Conservation (phyloP, 2,888 invertebrate species). For the Boloria selene region DNA sequence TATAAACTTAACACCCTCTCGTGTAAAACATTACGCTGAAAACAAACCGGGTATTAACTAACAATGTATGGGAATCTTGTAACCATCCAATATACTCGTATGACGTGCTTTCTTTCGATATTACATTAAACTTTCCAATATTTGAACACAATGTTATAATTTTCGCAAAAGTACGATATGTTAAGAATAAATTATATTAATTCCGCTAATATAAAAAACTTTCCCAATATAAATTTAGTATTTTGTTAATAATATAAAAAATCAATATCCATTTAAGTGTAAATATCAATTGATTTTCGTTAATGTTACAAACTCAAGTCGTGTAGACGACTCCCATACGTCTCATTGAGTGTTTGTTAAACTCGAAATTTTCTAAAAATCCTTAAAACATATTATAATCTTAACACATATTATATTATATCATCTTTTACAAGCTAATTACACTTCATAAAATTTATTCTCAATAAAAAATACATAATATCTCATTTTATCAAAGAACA, state of each 20-base stretch:
- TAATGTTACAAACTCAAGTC: constrained; percentile 7
- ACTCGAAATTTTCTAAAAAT: constrained; percentile 56
- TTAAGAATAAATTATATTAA: constrained; percentile 37
- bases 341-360: constrained; percentile 35
- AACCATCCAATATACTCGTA: constrained; percentile 10
- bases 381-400: constrained; percentile 63
- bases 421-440: constrained; percentile 75
- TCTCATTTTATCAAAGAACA: constrained; percentile 78
- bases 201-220: constrained; percentile 35
- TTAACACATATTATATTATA: constrained; percentile 82
- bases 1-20: constrained; percentile 38
- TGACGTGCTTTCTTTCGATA: constrained; percentile 9
- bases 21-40: constrained; percentile 40
- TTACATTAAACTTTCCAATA: constrained; percentile 14
- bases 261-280: constrained; percentile 21
- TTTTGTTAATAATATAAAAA: constrained; percentile 30
- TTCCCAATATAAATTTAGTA: constrained; percentile 32
- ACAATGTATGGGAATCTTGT: constrained; percentile 40
- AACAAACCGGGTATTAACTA: constrained; percentile 43
- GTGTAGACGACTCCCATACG: constrained; percentile 37
- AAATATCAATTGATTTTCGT: constrained; percentile 5
- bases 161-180: constrained; percentile 33
- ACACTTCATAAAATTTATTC: constrained; percentile 77
- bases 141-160: constrained; percentile 16
- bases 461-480: constrained; percentile 78